Base-by-base conservation (phyloP, 2,888 invertebrate species). In the Brachypalpus laphriformis region DNA sequence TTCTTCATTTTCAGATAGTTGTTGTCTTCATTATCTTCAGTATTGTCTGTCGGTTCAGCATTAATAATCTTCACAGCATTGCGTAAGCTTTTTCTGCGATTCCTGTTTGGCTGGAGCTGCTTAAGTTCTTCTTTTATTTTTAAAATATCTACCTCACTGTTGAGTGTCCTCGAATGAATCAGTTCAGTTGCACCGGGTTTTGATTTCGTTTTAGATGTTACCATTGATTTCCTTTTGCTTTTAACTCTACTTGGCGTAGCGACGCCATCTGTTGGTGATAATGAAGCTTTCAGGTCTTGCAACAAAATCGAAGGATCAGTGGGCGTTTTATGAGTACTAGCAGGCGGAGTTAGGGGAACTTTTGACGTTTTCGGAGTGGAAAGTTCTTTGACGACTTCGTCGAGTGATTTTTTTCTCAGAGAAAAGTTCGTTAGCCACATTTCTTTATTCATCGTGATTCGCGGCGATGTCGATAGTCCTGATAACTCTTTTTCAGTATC, bases 381-480 rank as follows among this genome's bases (percentile, higher is more conserved):
- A 51, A 37, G 14, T 34, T 54, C 18, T 20, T 66, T 42, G 7
- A 49, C 47, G 4, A 51, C 66, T 37, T 34, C 28, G 59, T 80
- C 57, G 8, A 80, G 49, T 2, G 78, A 57, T 34, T 78, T 78
- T 22, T 81, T 74, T 42, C 40, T 34, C 0, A 81, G 34, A 11
- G 66, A 61, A 6, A 74, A 18, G 6, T 49, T 68, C 14, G 66
- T 31, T 14, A 80, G 11, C 59, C 59, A 80, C 31, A 51, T 31
- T 45, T 80, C 66, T 25, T 74, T 42, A 6, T 49, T 66, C 59
- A 34, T 61, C 11, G 40, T 59, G 2, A 51, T 11, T 18, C 42
- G 45, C 11, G 71, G 22, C 28, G 49, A 66, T 8, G 18, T 20
- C 14, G 34, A 37, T 5, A n/a, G 7, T 11, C 20, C 11, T n/a